Evolutionary conservation across 2,797 vertebrate genomes (phyloP), one percentile per base, ranked within the genome.

Genomic region (Betta splendens): DNA sequence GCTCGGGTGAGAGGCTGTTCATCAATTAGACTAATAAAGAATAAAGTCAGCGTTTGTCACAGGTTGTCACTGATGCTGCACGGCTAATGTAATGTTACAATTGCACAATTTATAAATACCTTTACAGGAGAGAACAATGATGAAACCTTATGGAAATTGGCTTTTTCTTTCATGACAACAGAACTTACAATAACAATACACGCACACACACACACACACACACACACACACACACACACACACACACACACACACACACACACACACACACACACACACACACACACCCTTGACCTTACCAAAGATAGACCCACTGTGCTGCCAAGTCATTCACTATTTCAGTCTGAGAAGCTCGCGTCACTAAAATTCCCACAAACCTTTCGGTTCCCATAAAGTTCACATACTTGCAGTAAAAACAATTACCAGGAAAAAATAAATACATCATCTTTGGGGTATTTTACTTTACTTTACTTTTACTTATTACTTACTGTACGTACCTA

Each of bases 291-390:
- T 55, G 70, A 56, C 72, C 56, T 57, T 57, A 38, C 63, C 59
- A 71, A 81, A 89, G 66, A 83, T 70, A 83, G 77, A 55, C 54
- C n/a, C n/a, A n/a, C n/a, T 56, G 39, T 9, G 53, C 40, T 56
- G 58, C 66, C 77, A 65, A 29, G 44, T 64, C 53, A 28, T 49
- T 18, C 36, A 43, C 81, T 86, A 85, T 89, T 88, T 90, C 29
- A 23, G 84, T 81, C 86, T 77, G 91, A 87, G 91, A 92, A 91
- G 28, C 13, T 1, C 17, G 75, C 4, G 38, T 63, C 37, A 21
- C 35, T 48, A 29, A 72, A 85, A 80, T 86, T 92, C 91, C 84
- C 90, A 91, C 66, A 84, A 84, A 39, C 47, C 33, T 61, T 69
- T 57, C 17, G 25, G 18, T 56, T 49, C 64, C 47, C 18, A 64